Base-by-base conservation (phyloP, 2,113 vertebrate genomes). In the Hippocampus mohnikei region DNA sequence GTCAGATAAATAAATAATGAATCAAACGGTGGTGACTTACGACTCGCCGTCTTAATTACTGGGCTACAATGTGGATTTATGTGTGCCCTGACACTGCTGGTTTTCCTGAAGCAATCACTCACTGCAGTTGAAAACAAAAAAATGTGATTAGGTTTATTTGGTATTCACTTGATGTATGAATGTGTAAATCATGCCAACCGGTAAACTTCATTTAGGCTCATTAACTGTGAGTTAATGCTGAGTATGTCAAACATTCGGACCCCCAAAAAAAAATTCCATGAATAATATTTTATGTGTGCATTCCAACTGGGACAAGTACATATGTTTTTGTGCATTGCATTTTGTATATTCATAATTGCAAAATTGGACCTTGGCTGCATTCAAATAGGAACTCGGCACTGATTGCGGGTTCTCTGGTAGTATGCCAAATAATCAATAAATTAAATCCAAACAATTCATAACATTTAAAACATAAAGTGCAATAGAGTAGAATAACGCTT, bases 1-100 rank as follows among this genome's bases (percentile, higher is more conserved):
- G 25, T 37, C 74, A 52, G 79, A 18, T 27, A 77, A 75, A 80
- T 67, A 82, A 80, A 84, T 81, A 70, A 37, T 37, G 33, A 37
- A 88, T 79, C 72, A 84, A 80, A 74, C 33, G 48, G 16, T 55
- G 40, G 58, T 25, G 53, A 64, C 7, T 55, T 44, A 52, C n/a
- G 79, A 40, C 20, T 53, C 67, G 56, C 76, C 63, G 66, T 55
- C 48, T 67, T 55, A 50, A 67, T 37, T 67, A 40, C 20, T 13
- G 64, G 48, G 9, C 65, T 52, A 46, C 63, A 27, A 25, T 65
- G 63, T 65, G 15, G 29, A 67, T 55, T 53, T 53, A 67, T 67
- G 23, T 4, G 62, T n/a, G 62, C 12, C 6, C 62, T 67, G 46
- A 55, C 37, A 53, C 48, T 53, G 66, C 66, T 53, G 66, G 20